A percentile compares a stretch with the other conserved stretches of the same genome.
These are phyloP conservation scores for Choreutis nemorana DNA, from an alignment of 2,888 invertebrate species.

Conservation along the genomic window DNA sequence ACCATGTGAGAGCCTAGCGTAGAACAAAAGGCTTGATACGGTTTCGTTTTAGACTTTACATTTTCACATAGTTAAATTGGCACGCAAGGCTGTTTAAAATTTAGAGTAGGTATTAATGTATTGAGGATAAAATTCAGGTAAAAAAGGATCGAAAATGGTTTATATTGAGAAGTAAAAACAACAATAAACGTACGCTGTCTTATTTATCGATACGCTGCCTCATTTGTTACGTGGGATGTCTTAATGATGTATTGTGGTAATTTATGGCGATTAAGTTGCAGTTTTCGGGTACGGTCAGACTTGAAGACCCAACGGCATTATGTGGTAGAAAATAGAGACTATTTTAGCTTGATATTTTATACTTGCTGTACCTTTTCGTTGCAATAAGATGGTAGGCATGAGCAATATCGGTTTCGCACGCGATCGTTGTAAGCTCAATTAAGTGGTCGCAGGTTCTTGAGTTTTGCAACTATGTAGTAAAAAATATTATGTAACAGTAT, in stretches of 20 bases:
- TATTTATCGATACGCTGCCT: too few relatives aligned
- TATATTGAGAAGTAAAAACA: constrained; percentile 5
- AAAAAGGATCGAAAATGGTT: background rate
- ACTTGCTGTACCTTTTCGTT: too few relatives aligned
- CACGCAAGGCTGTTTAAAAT: background rate
- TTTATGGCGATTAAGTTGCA: constrained; percentile 54
- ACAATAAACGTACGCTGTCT: too few relatives aligned
- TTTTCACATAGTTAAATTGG: constrained; percentile 3
- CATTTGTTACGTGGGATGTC: too few relatives aligned
- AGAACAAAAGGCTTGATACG: constrained; percentile 7
- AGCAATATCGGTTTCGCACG: constrained; percentile 41
- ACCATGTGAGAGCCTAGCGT: too few relatives aligned
- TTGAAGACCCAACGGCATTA: too few relatives aligned
- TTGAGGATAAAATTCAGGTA: constrained; percentile 1
- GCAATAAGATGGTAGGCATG: constrained; percentile 16
- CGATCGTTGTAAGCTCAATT: constrained; percentile 38
- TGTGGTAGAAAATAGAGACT: too few relatives aligned
- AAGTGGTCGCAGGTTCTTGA: constrained; percentile 23
- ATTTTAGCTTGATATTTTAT: too few relatives aligned
- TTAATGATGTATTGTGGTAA: constrained; percentile 40
- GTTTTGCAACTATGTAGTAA: too few relatives aligned
- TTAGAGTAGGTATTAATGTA: background rate
- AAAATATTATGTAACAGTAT: too few relatives aligned
- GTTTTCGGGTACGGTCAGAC: constrained; percentile 20
- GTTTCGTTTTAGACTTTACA: constrained; percentile 4